These are phyloP conservation scores for Acanthurus lineatus DNA, from an alignment of 2,797 vertebrate genomes.

Conservation along the genomic window DNA sequence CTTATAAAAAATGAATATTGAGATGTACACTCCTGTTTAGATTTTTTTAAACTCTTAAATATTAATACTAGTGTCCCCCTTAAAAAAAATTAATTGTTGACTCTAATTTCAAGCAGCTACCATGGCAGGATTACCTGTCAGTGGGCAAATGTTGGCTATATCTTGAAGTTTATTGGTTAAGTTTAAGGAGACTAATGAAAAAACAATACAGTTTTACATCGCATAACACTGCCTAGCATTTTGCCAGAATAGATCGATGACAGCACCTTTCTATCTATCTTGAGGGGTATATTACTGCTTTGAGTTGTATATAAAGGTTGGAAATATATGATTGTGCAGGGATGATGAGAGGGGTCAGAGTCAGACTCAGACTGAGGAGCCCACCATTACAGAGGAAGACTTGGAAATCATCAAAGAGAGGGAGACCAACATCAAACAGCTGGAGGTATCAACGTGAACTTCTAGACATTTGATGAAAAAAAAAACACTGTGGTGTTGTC, in stretches of 20 bases:
- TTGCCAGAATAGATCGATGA: neutral
- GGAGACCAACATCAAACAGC: slow-evolving; percentile 92
- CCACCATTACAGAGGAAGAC: slow-evolving; percentile 90
- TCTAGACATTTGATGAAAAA: too few relatives aligned
- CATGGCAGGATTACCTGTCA: too few relatives aligned
- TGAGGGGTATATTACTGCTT: neutral
- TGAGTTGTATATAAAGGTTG: neutral
- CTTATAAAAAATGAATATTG: too few relatives aligned
- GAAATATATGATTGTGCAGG: slow-evolving; percentile 34
- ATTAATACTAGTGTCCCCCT: too few relatives aligned
- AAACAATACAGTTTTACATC: neutral
- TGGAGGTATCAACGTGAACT: slow-evolving; percentile 85
- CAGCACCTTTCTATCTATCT: neutral
- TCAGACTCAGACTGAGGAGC: slow-evolving; percentile 89
- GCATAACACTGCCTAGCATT: neutral
- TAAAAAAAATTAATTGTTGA: too few relatives aligned
- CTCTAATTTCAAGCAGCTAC: too few relatives aligned
- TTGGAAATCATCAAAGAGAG: slow-evolving; percentile 93
- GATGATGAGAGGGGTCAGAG: slow-evolving; percentile 90
- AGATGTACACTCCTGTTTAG: too few relatives aligned
- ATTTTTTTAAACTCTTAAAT: too few relatives aligned
- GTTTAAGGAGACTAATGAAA: neutral
- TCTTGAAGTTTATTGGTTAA: neutral
- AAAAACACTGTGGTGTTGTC: neutral
- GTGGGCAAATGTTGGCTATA: too few relatives aligned